These are phyloP conservation scores for Paralichthys olivaceus DNA, from an alignment of 2,113 vertebrate genomes.

Conservation along the genomic window DNA sequence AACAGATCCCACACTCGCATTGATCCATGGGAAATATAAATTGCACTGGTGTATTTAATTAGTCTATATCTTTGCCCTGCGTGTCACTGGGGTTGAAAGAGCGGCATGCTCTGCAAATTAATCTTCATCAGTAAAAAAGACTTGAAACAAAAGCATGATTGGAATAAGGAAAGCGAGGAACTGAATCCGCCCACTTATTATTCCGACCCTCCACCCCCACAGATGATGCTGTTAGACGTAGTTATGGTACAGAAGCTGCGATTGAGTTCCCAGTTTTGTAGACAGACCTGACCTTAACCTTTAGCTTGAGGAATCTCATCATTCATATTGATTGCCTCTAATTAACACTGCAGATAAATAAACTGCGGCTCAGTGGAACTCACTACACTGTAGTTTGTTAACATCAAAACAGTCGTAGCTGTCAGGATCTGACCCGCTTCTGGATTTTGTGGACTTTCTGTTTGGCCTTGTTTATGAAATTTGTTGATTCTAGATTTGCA, in stretches of 20 bases:
- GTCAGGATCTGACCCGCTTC: too few species aligned
- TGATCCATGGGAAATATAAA: slow-evolving; percentile 79
- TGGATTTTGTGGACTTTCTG: too few species aligned
- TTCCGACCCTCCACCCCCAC: slow-evolving; percentile 16
- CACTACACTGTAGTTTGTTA: neutral
- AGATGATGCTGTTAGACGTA: slow-evolving; percentile 21
- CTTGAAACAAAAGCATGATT: slow-evolving; percentile 74
- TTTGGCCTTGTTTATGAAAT: too few species aligned
- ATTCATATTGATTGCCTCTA: slow-evolving; percentile 23
- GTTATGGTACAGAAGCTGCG: slow-evolving; percentile 29
- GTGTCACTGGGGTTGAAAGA: slow-evolving; percentile 75
- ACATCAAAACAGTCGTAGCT: neutral
- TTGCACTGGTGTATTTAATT: slow-evolving; percentile 80
- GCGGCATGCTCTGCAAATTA: slow-evolving; percentile 73
- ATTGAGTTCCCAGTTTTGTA: slow-evolving; percentile 8
- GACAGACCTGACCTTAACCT: slow-evolving; percentile 28
- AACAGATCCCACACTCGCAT: slow-evolving; percentile 73
- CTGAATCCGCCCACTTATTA: slow-evolving; percentile 32
- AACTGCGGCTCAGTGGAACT: neutral
- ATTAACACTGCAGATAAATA: slow-evolving; percentile 26
- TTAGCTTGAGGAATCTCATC: slow-evolving; percentile 15
- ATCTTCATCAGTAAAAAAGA: slow-evolving; percentile 78
- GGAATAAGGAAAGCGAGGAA: slow-evolving; percentile 65
- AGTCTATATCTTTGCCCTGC: slow-evolving; percentile 79
- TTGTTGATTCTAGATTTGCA: too few species aligned